These are phyloP conservation scores for Thinocorus orbignyianus DNA, from an alignment of 2,113 vertebrate species.

Conservation along the genomic window DNA sequence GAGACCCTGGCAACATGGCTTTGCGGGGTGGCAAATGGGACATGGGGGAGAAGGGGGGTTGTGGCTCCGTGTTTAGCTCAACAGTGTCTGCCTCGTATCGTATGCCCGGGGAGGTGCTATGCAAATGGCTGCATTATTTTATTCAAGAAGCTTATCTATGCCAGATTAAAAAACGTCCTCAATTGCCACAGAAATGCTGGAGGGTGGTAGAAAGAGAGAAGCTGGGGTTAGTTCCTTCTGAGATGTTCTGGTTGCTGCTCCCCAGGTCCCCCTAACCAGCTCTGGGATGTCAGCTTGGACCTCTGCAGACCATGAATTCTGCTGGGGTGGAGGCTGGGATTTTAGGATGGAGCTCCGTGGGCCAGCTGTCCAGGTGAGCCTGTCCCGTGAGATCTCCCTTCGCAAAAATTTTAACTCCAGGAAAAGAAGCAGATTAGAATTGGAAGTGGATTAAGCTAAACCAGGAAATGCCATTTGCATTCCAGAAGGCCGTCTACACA, in stretches of 20 bases:
- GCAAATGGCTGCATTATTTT: rapidly evolving
- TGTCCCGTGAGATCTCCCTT: not conserved
- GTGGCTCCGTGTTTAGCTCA: not conserved
- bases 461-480: not conserved
- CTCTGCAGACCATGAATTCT: not conserved
- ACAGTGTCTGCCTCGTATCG: not conserved
- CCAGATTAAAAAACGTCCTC: not conserved
- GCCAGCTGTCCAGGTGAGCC: not conserved
- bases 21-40: not conserved
- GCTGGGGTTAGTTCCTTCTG: not conserved
- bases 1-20: not conserved
- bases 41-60: not conserved
- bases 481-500: not conserved
- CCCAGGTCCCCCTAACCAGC: not conserved
- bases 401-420: not conserved
- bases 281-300: not conserved
- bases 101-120: rapidly evolving
- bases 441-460: not conserved
- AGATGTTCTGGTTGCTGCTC: rapidly evolving
- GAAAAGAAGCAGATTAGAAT: not conserved
- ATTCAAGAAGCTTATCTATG: not conserved
- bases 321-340: not conserved
- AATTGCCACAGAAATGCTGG: not conserved
- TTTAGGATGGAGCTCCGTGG: not conserved
- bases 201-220: not conserved